Base-by-base conservation (phyloP, 2,113 vertebrate species). In the Chlamydotis undulata region DNA sequence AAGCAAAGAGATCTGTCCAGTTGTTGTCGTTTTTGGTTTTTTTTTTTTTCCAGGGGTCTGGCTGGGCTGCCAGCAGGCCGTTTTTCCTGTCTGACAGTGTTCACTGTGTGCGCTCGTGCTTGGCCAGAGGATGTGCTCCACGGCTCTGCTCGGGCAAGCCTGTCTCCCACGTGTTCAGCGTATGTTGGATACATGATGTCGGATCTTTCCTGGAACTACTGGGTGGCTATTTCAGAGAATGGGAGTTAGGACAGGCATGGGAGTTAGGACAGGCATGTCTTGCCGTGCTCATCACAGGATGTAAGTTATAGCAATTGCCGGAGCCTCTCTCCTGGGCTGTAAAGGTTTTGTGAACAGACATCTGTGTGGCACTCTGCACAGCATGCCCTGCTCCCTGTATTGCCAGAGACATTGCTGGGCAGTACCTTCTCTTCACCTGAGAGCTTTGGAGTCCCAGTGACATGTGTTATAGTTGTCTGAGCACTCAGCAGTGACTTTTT, bases 391-490 rank as follows among this genome's bases (percentile, higher is more conserved):
- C 69, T 81, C 0, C 0, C 8, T 45, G 50, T 50, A 9, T 67
- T 78, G 47, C 68, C 63, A 77, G 65, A 78, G 77, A 49, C 5
- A 8, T 14, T 64, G 52, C 50, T 65, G 86, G 68, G 56, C 82
- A 73, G 26, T 53, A 25, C 33, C 50, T 5, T 63, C 12, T 59
- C 43, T 80, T 95, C 81, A 87, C 65, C 81, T 56, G 77, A 49
- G 78, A 94, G 84, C 39, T 84, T 21, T 84, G 37, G 83, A 41
- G 45, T 87, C 84, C 70, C 91, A n/a, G 35, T 57, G 87, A 89
- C 93, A 89, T 84, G 75, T 96, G 81, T 82, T 91, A 7, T 1
- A n/a, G 23, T 73, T 90, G 84, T 82, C 63, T 76, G 78, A 85
- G 89, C 24, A 18, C 75, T 93, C 87, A 94, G 39, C 70, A 55